phyloP scores from a whole-genome alignment of 2,797 vertebrate species.

The Lepilemur ruficaudatus region DNA sequence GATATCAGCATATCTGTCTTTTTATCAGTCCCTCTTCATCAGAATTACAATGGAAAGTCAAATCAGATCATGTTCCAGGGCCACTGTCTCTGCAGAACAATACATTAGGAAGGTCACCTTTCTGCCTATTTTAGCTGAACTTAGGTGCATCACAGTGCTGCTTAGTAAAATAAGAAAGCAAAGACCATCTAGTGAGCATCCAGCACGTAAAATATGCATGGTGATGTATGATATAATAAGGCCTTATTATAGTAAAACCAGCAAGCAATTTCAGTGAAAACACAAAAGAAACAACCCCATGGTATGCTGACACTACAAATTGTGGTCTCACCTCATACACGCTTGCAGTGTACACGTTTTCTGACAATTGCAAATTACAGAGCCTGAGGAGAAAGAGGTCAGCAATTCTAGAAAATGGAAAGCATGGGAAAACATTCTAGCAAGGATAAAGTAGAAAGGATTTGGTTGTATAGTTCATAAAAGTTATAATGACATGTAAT shows the following conservation, averaged over 20 bases:
- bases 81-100: conserved; percentile 16
- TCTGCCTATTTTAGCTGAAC: conserved; percentile 26
- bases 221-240: conserved; percentile 57
- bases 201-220: conserved; percentile 52
- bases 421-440: conserved; percentile 32
- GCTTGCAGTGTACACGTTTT: neutral
- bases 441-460: conserved; percentile 10
- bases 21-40: conserved; percentile 25
- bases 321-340: neutral
- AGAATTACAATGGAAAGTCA: conserved; percentile 46
- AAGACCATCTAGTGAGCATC: conserved; percentile 16
- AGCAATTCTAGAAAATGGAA: neutral
- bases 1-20: neutral
- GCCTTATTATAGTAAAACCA: conserved; percentile 45
- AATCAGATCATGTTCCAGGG: conserved; percentile 43
- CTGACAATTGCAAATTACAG: conserved; percentile 52
- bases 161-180: conserved; percentile 57
- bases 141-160: neutral
- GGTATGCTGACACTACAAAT: conserved; percentile 23
- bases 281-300: conserved; percentile 35
- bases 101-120: conserved; percentile 60
- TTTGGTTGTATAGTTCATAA: conserved; percentile 41
- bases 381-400: conserved; percentile 23
- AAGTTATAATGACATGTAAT: neutral
- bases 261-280: conserved; percentile 46